A percentile compares a stretch with the other conserved stretches of the same genome.
Conservation (phyloP, 1,140 invertebrate genomes). For the Pachypsylla venusta region DNA sequence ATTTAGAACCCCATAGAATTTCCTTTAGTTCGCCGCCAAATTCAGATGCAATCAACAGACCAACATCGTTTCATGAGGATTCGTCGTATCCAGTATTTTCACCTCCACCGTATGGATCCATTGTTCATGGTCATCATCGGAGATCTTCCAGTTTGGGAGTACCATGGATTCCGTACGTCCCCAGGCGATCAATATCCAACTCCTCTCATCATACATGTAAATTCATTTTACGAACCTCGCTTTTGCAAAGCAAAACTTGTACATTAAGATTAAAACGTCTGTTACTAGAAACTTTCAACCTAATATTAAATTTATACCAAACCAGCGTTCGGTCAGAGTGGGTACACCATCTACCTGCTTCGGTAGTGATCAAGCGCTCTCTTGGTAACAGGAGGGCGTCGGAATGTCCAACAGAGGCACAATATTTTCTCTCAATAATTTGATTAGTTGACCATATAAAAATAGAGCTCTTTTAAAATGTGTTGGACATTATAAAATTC, state of each 20-base stretch:
- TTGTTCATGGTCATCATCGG: slow-evolving; percentile 19
- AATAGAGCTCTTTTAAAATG: too few species aligned
- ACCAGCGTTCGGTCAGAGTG: too few species aligned
- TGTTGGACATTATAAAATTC: too few species aligned
- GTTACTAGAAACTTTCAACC: too few species aligned
- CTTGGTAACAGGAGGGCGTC: too few species aligned
- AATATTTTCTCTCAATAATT: too few species aligned
- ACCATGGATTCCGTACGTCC: slow-evolving; percentile 36
- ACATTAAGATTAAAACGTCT: too few species aligned
- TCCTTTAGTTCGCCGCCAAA: slow-evolving; percentile 60
- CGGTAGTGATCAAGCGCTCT: too few species aligned
- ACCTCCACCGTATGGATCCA: slow-evolving; percentile 48
- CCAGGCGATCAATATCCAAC: slow-evolving; percentile 9
- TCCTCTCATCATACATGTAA: slow-evolving; percentile 22
- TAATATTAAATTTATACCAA: too few species aligned
- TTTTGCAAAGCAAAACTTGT: not conserved
- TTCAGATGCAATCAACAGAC: slow-evolving; percentile 36
- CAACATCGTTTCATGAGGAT: slow-evolving; percentile 48
- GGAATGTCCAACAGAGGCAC: too few species aligned
- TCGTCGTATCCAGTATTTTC: slow-evolving; percentile 65
- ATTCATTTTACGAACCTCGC: not conserved
- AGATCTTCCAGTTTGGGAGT: slow-evolving; percentile 28
- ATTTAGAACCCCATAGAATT: slow-evolving; percentile 60
- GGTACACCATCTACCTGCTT: too few species aligned
- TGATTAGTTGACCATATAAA: too few species aligned